Conservation (phyloP, 2,888 invertebrate genomes). For the Eupelmus urozonus region DNA sequence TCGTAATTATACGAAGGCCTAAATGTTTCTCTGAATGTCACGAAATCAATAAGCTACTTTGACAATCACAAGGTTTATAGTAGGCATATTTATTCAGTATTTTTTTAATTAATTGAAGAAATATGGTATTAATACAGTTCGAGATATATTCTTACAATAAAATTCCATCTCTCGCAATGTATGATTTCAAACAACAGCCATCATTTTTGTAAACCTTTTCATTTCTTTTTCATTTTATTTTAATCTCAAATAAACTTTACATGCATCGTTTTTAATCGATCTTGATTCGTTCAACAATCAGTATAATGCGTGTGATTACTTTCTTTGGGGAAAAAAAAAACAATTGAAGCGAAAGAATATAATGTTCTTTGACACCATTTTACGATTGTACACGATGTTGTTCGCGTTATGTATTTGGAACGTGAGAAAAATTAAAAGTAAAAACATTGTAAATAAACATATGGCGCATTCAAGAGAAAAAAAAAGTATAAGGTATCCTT, state of each 20-base stretch:
- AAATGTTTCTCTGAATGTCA: constrained; percentile 49
- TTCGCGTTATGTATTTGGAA: constrained; percentile 53
- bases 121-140: not conserved
- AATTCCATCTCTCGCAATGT: not conserved
- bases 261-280: constrained; percentile 2
- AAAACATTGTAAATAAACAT: constrained; percentile 53
- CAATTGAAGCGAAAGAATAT: not conserved
- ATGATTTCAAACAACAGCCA: no score
- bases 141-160: not conserved
- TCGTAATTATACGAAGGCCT: constrained; percentile 44
- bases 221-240: not conserved
- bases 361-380: constrained; percentile 30
- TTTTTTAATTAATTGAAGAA: constrained; percentile 25
- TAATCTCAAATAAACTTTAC: no score
- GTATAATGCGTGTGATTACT: no score
- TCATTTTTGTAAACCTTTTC: not conserved
- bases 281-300: not conserved
- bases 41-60: constrained; percentile 56
- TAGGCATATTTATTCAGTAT: constrained; percentile 34
- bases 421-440: constrained; percentile 45
- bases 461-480: constrained; percentile 39
- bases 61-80: constrained; percentile 52
- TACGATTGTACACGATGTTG: constrained; percentile 50
- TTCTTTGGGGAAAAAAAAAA: not conserved
- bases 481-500: constrained; percentile 6